phyloP scores from a whole-genome alignment of 1,140 invertebrate species.

The Zophobas morio region DNA sequence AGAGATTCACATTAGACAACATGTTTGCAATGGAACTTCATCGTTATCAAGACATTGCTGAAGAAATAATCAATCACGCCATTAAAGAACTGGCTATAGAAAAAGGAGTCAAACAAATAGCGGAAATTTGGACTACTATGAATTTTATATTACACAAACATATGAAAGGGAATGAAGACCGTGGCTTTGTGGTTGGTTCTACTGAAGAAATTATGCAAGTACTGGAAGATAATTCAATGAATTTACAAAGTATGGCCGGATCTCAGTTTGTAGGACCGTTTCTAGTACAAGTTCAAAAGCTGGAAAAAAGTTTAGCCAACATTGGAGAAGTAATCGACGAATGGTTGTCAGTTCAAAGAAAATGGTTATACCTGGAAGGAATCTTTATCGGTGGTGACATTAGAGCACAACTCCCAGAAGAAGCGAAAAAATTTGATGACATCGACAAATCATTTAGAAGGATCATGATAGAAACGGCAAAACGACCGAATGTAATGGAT shows the following conservation, averaged over 20 bases:
- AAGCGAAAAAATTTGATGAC: conserved; percentile 90
- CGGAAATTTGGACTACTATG: conserved; percentile 81
- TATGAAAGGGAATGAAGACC: conserved; percentile 73
- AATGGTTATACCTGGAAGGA: conserved; percentile 93
- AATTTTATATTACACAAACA: conserved; percentile 81
- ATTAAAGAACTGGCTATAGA: conserved; percentile 92
- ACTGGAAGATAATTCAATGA: conserved; percentile 91
- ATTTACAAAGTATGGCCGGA: conserved; percentile 90
- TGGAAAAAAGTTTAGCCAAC: conserved; percentile 85
- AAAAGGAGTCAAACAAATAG: conserved; percentile 84
- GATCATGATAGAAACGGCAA: conserved; percentile 88
- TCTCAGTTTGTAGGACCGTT: conserved; percentile 93
- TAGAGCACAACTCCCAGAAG: conserved; percentile 85
- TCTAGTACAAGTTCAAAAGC: conserved; percentile 82
- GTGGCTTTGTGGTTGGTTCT: conserved; percentile 82
- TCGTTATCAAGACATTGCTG: conserved; percentile 85
- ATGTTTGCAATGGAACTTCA: conserved; percentile 94
- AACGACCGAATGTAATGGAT: conserved; percentile 82
- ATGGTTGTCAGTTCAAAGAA: conserved; percentile 87
- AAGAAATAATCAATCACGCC: conserved; percentile 88
- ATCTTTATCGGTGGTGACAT: conserved; percentile 93
- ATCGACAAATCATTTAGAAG: conserved; percentile 86
- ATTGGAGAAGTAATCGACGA: conserved; percentile 89
- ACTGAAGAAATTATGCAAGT: conserved; percentile 86
- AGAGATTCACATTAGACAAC: conserved; percentile 89